Evolutionary conservation across 2,113 vertebrate species (phyloP), one percentile per base, ranked within the genome.

Genomic region (Elanoides forficatus): DNA sequence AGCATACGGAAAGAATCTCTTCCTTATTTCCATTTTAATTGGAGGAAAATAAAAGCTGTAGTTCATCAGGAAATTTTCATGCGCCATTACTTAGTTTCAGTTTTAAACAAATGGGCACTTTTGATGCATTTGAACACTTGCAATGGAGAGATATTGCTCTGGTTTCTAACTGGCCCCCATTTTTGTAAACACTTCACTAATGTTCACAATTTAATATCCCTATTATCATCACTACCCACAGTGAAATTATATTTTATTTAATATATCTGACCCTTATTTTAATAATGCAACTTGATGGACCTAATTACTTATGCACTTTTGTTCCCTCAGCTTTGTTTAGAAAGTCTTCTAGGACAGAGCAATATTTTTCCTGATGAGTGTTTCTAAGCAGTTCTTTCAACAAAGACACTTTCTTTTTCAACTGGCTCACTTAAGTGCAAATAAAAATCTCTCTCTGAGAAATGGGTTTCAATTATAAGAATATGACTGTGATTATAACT

Each of bases 41-140:
- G 45, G 38, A 81, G 36, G 30, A 83, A 81, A 83, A 73, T 25
- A 95, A 95, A 90, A 94, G 27, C 9, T 30, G 9, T 18, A 91
- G 73, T 82, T 97, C 17, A 63, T 60, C 40, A 70, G 48, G 38
- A 70, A 88, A 83, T 80, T 86, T 95, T 86, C 93, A 95, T 81
- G 45, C 38, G 80, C 6, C 38, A 43, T 93, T 94, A 81, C 27
- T 34, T 66, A 66, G 56, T 68, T 94, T 87, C 62, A 78, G 1
- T 67, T 95, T 93, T 71, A 91, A 90, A 89, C 3, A 75, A 88
- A 93, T 17, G 30, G 23, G 10, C n/a, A 84, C 5, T 74, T 94
- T 34, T 72, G 43, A 63, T 83, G 38, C 9, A 36, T 87, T 92
- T 93, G 22, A 79, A 40, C 29, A 82, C 17, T 78, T 86, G 4